Conservation (phyloP, 1,140 invertebrate species). For the Halyomorpha halys region DNA sequence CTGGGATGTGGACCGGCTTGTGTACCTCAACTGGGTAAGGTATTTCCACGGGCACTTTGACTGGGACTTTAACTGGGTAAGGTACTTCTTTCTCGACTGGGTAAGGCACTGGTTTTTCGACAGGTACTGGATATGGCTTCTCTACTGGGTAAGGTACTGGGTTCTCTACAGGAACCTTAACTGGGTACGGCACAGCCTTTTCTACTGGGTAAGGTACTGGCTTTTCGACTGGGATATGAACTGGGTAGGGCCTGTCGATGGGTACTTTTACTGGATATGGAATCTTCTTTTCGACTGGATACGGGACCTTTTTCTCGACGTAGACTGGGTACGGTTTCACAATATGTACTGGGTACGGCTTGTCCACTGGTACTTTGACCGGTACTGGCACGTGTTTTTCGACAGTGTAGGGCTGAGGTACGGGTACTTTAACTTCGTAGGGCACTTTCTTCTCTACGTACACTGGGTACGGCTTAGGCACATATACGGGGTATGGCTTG, state of each 20-base stretch:
- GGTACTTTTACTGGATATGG: conserved; percentile 43
- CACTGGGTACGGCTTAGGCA: conserved; percentile 26
- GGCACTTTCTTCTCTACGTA: conserved; percentile 36
- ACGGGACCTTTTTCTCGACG: conserved; percentile 46
- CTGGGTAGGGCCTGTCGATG: conserved; percentile 21
- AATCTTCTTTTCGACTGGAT: conserved; percentile 48
- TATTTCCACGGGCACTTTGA: conserved; percentile 67
- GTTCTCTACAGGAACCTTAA: conserved; percentile 41
- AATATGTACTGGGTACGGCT: conserved; percentile 43
- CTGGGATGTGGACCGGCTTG: conserved; percentile 19
- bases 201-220: conserved; percentile 41
- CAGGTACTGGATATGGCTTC: conserved; percentile 45
- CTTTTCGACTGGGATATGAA: conserved; percentile 25
- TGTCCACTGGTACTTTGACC: conserved; percentile 45
- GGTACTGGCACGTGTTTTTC: conserved; percentile 49
- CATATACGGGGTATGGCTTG: conserved; percentile 47
- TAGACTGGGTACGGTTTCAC: conserved; percentile 44
- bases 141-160: conserved; percentile 44
- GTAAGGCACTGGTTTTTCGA: conserved; percentile 50
- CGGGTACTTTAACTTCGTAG: conserved; percentile 35
- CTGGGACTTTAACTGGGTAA: conserved; percentile 66
- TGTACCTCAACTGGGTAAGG: conserved; percentile 52
- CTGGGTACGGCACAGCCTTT: conserved; percentile 53
- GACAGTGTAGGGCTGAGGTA: conserved; percentile 39
- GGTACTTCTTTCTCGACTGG: conserved; percentile 67